These are phyloP conservation scores for Dasyornis broadbenti DNA, from an alignment of 2,113 vertebrate genomes.

Conservation along the genomic window DNA sequence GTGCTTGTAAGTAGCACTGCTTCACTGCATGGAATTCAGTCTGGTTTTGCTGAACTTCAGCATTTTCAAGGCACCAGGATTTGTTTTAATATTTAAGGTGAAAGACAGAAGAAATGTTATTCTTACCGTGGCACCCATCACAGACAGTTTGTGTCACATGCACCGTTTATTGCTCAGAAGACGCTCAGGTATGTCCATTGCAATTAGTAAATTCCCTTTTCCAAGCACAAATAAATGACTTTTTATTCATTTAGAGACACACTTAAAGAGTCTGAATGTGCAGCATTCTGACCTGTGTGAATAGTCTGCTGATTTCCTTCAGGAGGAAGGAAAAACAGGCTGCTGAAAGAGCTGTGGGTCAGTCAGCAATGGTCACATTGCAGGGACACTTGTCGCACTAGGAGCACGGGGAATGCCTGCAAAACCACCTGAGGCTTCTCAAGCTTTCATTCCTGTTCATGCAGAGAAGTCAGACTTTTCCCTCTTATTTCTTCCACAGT, in stretches of 20 bases:
- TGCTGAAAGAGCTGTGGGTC: background rate
- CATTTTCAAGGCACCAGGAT: background rate
- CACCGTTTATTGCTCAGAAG: background rate
- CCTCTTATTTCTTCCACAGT: background rate
- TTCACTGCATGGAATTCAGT: background rate
- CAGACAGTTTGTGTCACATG: background rate
- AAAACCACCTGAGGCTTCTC: background rate
- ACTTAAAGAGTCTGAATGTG: background rate
- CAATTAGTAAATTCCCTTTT: background rate
- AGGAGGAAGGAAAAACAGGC: background rate
- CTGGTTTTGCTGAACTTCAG: background rate
- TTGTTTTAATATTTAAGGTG: background rate
- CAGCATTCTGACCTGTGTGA: background rate
- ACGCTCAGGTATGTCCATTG: background rate
- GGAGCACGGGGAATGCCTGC: background rate
- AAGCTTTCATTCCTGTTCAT: background rate
- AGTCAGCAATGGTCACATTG: background rate
- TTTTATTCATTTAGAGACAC: background rate
- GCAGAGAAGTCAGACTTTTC: background rate
- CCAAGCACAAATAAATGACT: background rate
- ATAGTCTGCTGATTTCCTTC: background rate
- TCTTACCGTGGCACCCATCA: background rate
- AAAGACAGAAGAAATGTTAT: background rate
- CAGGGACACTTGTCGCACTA: background rate
- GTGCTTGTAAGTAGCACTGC: background rate